Conservation (phyloP, 1,140 invertebrate species). For the Papilio aristodemus region DNA sequence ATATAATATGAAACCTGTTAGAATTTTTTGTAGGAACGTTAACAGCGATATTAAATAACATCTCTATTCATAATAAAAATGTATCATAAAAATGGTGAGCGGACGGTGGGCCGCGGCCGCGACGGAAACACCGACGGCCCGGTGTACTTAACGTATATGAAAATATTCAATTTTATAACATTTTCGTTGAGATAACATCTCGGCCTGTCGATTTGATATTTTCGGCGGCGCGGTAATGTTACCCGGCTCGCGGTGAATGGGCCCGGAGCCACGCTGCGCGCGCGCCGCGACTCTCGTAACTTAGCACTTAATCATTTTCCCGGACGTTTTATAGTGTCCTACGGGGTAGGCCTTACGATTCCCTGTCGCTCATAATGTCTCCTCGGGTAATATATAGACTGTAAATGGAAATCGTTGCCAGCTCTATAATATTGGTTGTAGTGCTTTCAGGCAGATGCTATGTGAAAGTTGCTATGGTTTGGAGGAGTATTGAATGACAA, state of each 20-base stretch:
- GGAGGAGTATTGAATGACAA: background rate
- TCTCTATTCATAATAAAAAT: conserved; percentile 74
- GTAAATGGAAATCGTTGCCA: conserved; percentile 41
- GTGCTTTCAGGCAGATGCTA: conserved; percentile 1
- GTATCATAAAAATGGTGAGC: conserved; percentile 59
- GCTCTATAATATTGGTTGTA: conserved; percentile 32
- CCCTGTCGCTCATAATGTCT: conserved; percentile 38
- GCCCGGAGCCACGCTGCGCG: conserved; percentile 64
- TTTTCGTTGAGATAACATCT: conserved; percentile 72
- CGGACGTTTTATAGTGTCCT: conserved; percentile 67
- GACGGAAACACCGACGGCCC: conserved; percentile 66
- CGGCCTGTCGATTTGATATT: conserved; percentile 76
- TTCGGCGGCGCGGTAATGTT: conserved; percentile 77
- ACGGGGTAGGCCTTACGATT: conserved; percentile 37
- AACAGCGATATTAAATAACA: conserved; percentile 77
- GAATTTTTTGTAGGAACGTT: conserved; percentile 63
- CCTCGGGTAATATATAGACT: conserved; percentile 36
- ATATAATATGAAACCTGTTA: conserved; percentile 44
- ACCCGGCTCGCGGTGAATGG: conserved; percentile 65
- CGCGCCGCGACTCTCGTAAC: conserved; percentile 64
- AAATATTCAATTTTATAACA: conserved; percentile 80
- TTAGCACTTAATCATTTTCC: conserved; percentile 78
- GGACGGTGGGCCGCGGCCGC: conserved; percentile 36
- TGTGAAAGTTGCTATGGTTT: background rate
- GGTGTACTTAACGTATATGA: conserved; percentile 61